These are phyloP conservation scores for Percopsis transmontana DNA, from an alignment of 2,113 vertebrate species.

Conservation along the genomic window DNA sequence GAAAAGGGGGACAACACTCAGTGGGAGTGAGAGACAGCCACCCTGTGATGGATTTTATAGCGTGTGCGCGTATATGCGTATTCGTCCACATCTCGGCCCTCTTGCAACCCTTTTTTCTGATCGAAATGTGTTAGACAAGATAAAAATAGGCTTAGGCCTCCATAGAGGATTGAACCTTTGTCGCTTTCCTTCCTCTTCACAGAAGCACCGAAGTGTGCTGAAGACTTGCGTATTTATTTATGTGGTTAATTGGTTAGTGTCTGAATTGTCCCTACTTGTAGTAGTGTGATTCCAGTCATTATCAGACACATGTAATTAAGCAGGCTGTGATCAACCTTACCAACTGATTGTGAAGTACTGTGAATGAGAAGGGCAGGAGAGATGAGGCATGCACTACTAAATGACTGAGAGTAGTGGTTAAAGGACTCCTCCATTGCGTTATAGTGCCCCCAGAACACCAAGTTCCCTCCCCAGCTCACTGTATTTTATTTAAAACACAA, in stretches of 20 bases:
- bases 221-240: not conserved
- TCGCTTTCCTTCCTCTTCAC: constrained; percentile 1
- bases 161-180: constrained; percentile 21
- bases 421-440: no score
- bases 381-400: not conserved
- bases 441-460: no score
- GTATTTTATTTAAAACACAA: no score
- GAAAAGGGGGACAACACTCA: constrained; percentile 48
- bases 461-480: no score
- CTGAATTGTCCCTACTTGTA: constrained; percentile 4
- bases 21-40: constrained; percentile 41
- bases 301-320: constrained; percentile 22
- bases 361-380: constrained; percentile 12
- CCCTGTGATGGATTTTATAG: constrained; percentile 27
- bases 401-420: no score
- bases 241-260: not conserved
- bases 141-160: constrained; percentile 57
- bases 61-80: constrained; percentile 19
- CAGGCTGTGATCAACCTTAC: constrained; percentile 28
- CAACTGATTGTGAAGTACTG: constrained; percentile 1
- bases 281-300: constrained; percentile 32
- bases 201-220: not conserved
- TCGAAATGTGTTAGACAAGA: constrained; percentile 63
- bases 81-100: not conserved
- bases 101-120: no score